phyloP scores from a whole-genome alignment of 2,113 vertebrate species.

The Rattus rattus region DNA sequence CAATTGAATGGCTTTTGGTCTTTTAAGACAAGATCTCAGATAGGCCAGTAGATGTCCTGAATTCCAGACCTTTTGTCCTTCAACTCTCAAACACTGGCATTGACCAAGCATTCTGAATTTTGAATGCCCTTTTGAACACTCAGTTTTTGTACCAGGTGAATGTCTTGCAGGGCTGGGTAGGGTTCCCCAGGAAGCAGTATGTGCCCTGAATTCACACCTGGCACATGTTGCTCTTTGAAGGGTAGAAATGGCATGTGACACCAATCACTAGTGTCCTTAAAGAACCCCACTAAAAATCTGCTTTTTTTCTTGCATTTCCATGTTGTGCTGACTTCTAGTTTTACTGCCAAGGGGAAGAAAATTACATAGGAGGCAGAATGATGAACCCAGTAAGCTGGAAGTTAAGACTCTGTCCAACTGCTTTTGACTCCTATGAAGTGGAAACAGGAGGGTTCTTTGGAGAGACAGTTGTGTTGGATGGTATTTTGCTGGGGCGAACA shows the following conservation, averaged over 20 bases:
- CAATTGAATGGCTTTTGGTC: neutral
- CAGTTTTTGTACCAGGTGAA: neutral
- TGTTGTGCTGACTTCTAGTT: neutral
- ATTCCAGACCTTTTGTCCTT: neutral
- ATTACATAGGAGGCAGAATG: neutral
- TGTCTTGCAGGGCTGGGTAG: neutral
- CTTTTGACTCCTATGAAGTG: neutral
- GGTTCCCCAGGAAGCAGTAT: neutral
- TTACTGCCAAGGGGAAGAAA: neutral
- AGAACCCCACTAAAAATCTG: neutral
- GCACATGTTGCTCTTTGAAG: neutral
- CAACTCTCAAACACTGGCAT: neutral
- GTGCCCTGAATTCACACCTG: neutral
- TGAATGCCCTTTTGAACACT: neutral
- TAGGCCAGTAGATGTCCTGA: neutral
- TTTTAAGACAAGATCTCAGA: neutral
- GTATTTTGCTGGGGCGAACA: too few relatives aligned
- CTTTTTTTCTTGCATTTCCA: neutral
- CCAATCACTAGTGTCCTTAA: neutral
- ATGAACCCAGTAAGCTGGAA: neutral
- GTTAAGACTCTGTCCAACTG: neutral
- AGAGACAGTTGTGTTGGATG: too few relatives aligned
- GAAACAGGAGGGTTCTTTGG: too few relatives aligned
- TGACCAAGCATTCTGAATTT: neutral
- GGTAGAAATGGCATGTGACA: neutral